Percentiles rank a stretch among this genome's conserved stretches.
Evolutionary conservation across 2,888 invertebrate species (phyloP).

Genomic region (Drosophila niveifrons): DNA sequence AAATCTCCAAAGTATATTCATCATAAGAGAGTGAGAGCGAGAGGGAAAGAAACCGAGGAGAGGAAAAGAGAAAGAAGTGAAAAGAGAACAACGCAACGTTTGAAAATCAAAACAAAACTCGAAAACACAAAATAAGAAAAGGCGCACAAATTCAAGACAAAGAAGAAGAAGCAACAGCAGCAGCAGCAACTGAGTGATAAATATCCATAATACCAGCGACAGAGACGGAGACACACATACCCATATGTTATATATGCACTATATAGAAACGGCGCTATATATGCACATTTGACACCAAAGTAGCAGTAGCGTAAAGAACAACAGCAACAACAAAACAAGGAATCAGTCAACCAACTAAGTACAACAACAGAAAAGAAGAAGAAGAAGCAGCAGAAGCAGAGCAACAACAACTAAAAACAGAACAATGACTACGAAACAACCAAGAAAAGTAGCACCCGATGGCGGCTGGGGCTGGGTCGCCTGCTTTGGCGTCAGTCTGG

Average conservation of each 20-base stretch:
- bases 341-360: constrained; percentile 31
- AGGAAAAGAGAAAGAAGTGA: constrained; percentile 2
- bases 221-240: constrained; percentile 1
- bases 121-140: constrained; percentile 32
- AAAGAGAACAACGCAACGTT: constrained; percentile 34
- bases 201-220: constrained; percentile 45
- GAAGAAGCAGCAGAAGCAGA: too few relatives aligned
- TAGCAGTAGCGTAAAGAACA: constrained; percentile 21
- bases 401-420: constrained; percentile 26
- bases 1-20: constrained; percentile 31
- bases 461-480: constrained; percentile 97
- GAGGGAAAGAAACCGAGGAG: constrained; percentile 13
- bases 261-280: constrained; percentile 29
- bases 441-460: constrained; percentile 92
- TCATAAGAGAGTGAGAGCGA: constrained; percentile 2
- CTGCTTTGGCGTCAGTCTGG: constrained; percentile 92
- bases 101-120: constrained; percentile 45
- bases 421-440: constrained; percentile 82
- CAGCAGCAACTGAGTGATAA: constrained; percentile 16
- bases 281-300: constrained; percentile 46
- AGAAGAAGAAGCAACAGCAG: constrained; percentile 17
- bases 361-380: constrained; percentile 26
- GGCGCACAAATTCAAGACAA: constrained; percentile 30
- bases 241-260: constrained; percentile 28
- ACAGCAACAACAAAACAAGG: constrained; percentile 35